Conservation (phyloP, 1,140 invertebrate genomes). For the Nebria ingens region DNA sequence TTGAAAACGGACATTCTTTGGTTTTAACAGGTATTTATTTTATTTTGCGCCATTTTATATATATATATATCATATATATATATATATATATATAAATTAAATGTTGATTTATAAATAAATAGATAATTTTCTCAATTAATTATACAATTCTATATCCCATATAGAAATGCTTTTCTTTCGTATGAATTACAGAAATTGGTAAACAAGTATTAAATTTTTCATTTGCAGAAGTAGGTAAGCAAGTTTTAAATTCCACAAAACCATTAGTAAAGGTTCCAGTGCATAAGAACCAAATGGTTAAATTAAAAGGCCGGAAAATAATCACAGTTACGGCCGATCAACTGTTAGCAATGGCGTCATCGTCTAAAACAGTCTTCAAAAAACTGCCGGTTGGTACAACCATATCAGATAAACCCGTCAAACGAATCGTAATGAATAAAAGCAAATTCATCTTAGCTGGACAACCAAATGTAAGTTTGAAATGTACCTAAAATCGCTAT, state of each 20-base stretch:
- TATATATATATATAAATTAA: no score
- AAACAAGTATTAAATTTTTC: background rate
- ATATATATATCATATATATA: no score
- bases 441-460: constrained; percentile 26
- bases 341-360: constrained; percentile 26
- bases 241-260: constrained; percentile 55
- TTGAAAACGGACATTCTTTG: constrained; percentile 69
- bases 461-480: constrained; percentile 21
- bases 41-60: no score
- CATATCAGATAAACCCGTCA: constrained; percentile 22
- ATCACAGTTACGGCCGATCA: constrained; percentile 31
- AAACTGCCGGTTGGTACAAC: constrained; percentile 18
- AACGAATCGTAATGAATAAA: constrained; percentile 35
- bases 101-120: no score
- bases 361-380: constrained; percentile 16
- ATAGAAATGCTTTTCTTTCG: no score
- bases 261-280: constrained; percentile 26
- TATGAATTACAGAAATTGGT: no score
- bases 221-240: constrained; percentile 57
- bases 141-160: no score
- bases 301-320: constrained; percentile 30
- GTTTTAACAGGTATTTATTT: constrained; percentile 55
- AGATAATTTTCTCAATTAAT: no score
- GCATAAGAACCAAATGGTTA: constrained; percentile 26
- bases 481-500: constrained; percentile 5